phyloP scores from a whole-genome alignment of 1,140 invertebrate species.

The Brachionus plicatilis region DNA sequence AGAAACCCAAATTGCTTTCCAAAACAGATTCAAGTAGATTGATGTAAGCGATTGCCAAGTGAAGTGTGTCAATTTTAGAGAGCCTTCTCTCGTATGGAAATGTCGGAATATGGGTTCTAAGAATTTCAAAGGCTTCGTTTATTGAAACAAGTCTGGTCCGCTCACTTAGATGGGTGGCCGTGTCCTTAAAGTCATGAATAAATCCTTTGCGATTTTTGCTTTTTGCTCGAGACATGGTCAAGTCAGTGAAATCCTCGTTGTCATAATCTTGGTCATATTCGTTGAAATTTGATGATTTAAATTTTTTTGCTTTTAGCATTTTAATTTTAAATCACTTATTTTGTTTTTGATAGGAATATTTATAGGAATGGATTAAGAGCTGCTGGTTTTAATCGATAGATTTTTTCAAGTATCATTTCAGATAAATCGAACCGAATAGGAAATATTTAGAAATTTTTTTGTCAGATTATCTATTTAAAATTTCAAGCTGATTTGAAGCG shows the following conservation, averaged over 20 bases:
- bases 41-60: conserved; percentile 95
- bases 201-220: neutral
- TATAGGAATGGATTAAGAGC: neutral
- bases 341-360: neutral
- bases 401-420: conserved; percentile 18
- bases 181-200: neutral
- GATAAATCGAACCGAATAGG: conserved; percentile 9
- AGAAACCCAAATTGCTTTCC: conserved; percentile 44
- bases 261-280: neutral
- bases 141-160: conserved; percentile 12
- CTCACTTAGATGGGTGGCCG: neutral
- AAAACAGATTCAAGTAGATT: conserved; percentile 88
- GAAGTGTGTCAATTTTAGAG: conserved; percentile 91
- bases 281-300: neutral
- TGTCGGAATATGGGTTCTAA: conserved; percentile 77
- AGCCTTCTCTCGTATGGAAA: conserved; percentile 97
- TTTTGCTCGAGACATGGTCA: neutral
- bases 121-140: conserved; percentile 47
- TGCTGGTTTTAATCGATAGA: neutral
- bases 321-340: neutral
- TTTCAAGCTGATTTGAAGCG: conserved; percentile 14
- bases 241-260: neutral
- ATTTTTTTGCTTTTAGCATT: neutral
- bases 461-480: conserved; percentile 31
- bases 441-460: conserved; percentile 36